Conservation (phyloP, 1,140 invertebrate species). For the Anastrepha ludens region DNA sequence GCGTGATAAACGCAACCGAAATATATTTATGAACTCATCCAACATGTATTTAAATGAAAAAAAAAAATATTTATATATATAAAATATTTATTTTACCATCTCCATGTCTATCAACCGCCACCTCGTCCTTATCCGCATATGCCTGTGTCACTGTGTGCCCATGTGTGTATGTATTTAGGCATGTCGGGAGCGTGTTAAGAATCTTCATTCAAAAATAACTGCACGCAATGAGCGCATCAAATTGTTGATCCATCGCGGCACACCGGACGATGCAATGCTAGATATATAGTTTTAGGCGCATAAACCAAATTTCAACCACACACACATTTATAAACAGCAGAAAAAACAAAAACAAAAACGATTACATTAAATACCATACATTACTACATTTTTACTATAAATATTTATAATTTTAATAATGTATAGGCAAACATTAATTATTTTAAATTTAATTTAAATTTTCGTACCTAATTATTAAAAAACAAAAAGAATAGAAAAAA, state of each 20-base stretch:
- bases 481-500: neutral
- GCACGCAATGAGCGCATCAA: conserved; percentile 91
- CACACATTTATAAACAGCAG: neutral
- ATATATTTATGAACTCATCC: neutral
- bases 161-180: conserved; percentile 76
- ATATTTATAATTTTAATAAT: conserved; percentile 57
- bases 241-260: conserved; percentile 88
- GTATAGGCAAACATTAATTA: conserved; percentile 55
- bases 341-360: conserved; percentile 57
- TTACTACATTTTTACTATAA: conserved; percentile 44
- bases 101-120: conserved; percentile 23
- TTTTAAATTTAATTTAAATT: conserved; percentile 53
- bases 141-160: neutral
- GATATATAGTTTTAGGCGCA: conserved; percentile 65
- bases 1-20: neutral
- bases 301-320: neutral
- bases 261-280: conserved; percentile 80
- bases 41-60: neutral
- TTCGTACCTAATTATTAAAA: conserved; percentile 43
- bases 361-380: conserved; percentile 59
- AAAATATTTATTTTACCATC: conserved; percentile 45
- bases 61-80: conserved; percentile 13
- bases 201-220: conserved; percentile 90
- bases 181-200: conserved; percentile 88
- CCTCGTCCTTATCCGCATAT: neutral